Conservation (phyloP, 2,797 vertebrate genomes). For the Gymnodraco acuticeps region DNA sequence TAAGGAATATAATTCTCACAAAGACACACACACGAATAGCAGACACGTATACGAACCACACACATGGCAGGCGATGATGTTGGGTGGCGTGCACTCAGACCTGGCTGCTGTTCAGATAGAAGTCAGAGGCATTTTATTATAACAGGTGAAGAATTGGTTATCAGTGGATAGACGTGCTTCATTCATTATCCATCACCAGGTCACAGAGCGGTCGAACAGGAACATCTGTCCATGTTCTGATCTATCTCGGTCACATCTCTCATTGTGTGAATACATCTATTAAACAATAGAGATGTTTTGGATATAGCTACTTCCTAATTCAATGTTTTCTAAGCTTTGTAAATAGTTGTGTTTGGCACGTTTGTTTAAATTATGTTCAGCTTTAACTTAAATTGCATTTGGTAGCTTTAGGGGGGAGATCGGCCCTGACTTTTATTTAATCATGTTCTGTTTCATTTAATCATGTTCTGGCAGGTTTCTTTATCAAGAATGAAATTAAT, state of each 20-base stretch:
- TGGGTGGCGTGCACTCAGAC: conserved; percentile 22
- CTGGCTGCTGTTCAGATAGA: conserved; percentile 47
- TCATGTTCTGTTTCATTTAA: conserved; percentile 52
- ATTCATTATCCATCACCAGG: conserved; percentile 32
- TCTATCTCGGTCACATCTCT: conserved; percentile 13
- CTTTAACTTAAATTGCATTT: conserved; percentile 34
- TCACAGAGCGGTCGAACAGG: background rate
- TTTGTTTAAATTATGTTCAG: conserved; percentile 16
- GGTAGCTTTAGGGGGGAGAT: conserved; percentile 5
- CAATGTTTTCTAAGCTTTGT: conserved; percentile 34
- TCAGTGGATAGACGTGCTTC: conserved; percentile 20
- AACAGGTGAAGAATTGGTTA: conserved; percentile 49
- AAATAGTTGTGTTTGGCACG: conserved; percentile 32
- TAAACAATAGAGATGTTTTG: conserved; percentile 12
- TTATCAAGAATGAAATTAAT: conserved; percentile 48
- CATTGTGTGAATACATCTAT: background rate
- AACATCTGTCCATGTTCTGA: conserved; percentile 21
- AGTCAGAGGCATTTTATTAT: conserved; percentile 42
- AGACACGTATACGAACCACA: conserved; percentile 38
- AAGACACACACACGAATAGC: conserved; percentile 31
- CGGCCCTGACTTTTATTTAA: conserved; percentile 33
- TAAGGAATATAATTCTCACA: conserved; percentile 16
- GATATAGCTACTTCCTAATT: background rate
- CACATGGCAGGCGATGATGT: conserved; percentile 24
- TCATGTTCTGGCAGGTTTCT: conserved; percentile 48